phyloP scores from a whole-genome alignment of 2,797 vertebrate species.

The Alexandromys oeconomus region DNA sequence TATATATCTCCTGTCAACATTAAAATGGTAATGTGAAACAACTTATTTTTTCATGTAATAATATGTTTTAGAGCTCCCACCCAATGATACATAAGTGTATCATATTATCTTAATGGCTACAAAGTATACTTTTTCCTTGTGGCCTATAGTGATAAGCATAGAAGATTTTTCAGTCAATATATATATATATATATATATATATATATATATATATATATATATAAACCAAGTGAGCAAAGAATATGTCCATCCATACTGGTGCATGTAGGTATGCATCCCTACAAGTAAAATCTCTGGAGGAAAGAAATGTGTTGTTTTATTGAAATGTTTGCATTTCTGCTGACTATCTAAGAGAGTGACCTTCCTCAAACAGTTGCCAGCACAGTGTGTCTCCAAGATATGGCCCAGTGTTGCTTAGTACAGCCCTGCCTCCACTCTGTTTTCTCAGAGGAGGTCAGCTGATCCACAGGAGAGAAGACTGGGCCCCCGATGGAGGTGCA shows the following conservation, averaged over 20 bases:
- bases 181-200: too few relatives aligned
- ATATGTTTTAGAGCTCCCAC: not conserved
- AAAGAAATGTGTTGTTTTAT: not conserved
- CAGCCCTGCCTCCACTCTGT: not conserved
- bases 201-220: too few relatives aligned
- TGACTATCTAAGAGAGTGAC: not conserved
- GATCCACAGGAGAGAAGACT: not conserved
- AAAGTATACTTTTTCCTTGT: not conserved
- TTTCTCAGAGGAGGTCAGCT: not conserved
- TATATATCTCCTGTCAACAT: slow-evolving; percentile 28
- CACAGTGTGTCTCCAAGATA: not conserved
- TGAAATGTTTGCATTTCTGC: not conserved
- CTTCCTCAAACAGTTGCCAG: not conserved
- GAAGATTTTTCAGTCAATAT: not conserved
- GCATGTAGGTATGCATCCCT: not conserved
- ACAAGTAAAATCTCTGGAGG: not conserved
- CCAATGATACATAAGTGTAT: not conserved
- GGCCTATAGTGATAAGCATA: not conserved
- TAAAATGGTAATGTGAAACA: slow-evolving; percentile 48
- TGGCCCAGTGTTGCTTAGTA: not conserved
- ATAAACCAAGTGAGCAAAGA: not conserved
- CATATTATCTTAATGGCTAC: not conserved
- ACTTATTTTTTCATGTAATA: slow-evolving; percentile 9
- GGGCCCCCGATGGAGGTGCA: not conserved
- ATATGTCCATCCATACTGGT: not conserved